Evolutionary conservation across 2,888 invertebrate species (phyloP), one percentile per base, ranked within the genome.

Genomic region (Osedax fenrisi): DNA sequence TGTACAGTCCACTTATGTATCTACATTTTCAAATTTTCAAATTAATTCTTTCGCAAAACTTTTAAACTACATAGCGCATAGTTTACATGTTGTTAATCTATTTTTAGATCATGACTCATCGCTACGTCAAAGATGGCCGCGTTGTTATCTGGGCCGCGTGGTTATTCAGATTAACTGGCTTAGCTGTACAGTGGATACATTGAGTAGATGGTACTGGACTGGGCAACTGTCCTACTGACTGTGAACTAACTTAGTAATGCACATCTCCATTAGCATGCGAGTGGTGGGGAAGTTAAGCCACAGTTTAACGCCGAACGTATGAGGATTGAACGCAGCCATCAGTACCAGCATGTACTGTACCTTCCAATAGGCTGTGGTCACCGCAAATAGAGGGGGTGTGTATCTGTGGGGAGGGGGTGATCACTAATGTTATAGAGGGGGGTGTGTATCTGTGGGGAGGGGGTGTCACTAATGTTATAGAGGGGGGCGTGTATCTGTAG

Each of bases 331-430:
- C 0, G 95, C 93, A 21, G 92, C 90, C 78, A 96, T 86, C 85
- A 94, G 90, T 62, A 93, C 85, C 79, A 96, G 86, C 81, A 92
- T 89, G 59, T 89, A 86, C 94, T 95, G 95, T 23, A 91, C 90
- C 85, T 94, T 94, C 96, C 96, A 96, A 85, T 94, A 96, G 75
- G 91, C 86, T 76, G 90, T 90, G n/a, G 92, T 90, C 80, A 96
- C 93, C 1, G 93, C 94, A 81, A 96, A 86, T 78, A 90, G 89
- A 0, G 95, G 95, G 0, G 94, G 90, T n/a, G 86, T 87, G 83
- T 91, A 91, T 5, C 83, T 83, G 79, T n/a, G n/a, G n/a, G n/a
- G n/a, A 96, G 85, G 94, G 96, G 75, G 91, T 86, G 76, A 90
- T 90, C n/a, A 91, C 90, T 80, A 96, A 93, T 0, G 94, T 94